phyloP scores from a whole-genome alignment of 2,888 invertebrate species.

The Sicus ferrugineus region DNA sequence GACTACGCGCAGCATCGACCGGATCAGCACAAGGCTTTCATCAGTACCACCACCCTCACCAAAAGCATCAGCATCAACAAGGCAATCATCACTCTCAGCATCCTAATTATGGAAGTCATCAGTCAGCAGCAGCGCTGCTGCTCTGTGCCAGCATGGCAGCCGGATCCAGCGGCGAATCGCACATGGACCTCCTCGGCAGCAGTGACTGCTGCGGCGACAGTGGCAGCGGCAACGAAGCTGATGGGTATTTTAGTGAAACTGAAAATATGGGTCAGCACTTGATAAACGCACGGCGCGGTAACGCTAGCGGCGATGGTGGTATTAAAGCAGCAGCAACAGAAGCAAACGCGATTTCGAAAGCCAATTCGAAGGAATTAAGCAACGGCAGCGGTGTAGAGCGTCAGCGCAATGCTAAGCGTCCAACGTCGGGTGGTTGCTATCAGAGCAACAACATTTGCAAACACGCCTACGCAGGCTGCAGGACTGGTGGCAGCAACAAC shows the following conservation, averaged over 20 bases:
- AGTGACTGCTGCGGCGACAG: constrained; percentile 61
- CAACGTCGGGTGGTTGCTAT: constrained; percentile 55
- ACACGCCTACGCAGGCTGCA: constrained; percentile 24
- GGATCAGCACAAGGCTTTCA: constrained; percentile 42
- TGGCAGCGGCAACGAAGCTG: constrained; percentile 60
- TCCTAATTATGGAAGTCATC: constrained; percentile 44
- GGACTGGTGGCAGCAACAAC: constrained; percentile 46
- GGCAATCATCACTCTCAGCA: constrained; percentile 45
- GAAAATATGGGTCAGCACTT: constrained; percentile 64
- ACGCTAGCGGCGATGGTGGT: constrained; percentile 45
- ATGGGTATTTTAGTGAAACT: constrained; percentile 65
- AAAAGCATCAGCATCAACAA: constrained; percentile 44
- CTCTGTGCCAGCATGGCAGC: constrained; percentile 44
- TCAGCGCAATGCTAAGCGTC: constrained; percentile 61
- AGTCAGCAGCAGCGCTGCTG: constrained; percentile 40
- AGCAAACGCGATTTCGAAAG: constrained; percentile 34
- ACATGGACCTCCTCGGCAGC: constrained; percentile 43
- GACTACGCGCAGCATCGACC: constrained; percentile 45
- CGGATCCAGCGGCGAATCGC: constrained; percentile 52
- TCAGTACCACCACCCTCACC: constrained; percentile 35
- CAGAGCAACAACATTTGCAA: constrained; percentile 44
- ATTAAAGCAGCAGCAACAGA: constrained; percentile 41
- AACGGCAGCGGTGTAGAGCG: constrained; percentile 36
- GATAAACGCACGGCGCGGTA: constrained; percentile 54
- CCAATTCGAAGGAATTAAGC: constrained; percentile 9